Percentiles rank a stretch among this genome's conserved stretches.
These are phyloP conservation scores for Lynx canadensis DNA, from an alignment of 2,113 vertebrate species.

Conservation along the genomic window DNA sequence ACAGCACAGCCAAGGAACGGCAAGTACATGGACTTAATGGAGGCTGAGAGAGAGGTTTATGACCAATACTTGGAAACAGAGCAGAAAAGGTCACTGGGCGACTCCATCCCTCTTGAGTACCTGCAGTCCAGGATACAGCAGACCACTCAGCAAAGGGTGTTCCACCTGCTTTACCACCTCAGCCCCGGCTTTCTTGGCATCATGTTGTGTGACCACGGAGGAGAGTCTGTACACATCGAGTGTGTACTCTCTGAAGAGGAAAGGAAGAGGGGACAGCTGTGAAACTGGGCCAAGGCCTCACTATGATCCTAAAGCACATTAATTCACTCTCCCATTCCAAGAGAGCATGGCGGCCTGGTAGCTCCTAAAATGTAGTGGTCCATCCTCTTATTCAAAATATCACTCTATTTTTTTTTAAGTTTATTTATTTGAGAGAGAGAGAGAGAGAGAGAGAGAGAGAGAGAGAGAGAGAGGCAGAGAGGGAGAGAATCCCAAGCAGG, in stretches of 20 bases:
- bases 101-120: slow-evolving; percentile 77
- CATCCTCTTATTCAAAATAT: not conserved
- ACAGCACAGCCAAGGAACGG: not conserved
- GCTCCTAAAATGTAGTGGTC: not conserved
- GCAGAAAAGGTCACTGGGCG: not conserved
- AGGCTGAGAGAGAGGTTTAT: not conserved
- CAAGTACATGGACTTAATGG: not conserved
- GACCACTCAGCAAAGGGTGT: slow-evolving; percentile 95
- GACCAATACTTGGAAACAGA: not conserved
- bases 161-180: slow-evolving; percentile 99
- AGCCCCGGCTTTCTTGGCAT: slow-evolving; percentile 97
- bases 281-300: not conserved
- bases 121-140: slow-evolving; percentile 98
- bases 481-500: no score
- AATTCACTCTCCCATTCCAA: not conserved
- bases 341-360: not conserved
- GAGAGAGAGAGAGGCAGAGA: not conserved
- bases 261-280: not conserved
- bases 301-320: not conserved
- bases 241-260: slow-evolving; percentile 92
- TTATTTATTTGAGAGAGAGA: not conserved
- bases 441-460: no score
- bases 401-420: not conserved
- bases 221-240: slow-evolving; percentile 96
- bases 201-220: slow-evolving; percentile 95